Evolutionary conservation across 2,888 invertebrate species (phyloP), one percentile per base, ranked within the genome.

Genomic region (Tineola bisselliella): DNA sequence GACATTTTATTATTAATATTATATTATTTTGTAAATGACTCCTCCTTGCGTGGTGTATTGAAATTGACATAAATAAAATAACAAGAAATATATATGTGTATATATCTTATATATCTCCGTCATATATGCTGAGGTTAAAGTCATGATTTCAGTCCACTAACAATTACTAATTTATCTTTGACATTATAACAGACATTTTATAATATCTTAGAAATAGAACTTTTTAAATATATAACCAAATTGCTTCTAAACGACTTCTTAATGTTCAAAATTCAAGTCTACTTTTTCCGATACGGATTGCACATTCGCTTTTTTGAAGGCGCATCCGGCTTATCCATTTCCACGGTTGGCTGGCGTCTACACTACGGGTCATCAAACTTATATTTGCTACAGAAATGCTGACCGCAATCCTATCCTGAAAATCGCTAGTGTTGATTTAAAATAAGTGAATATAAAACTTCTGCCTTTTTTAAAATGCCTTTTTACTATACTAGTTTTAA

Each of bases 301-400:
- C 63, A 63, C 65, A 61, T 61, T 59, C 62, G 64, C 60, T 64
- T 62, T 63, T 62, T 63, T 62, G 65, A 63, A 30, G 8, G 61
- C 63, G 63, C 65, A 61, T 62, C 60, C 60, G 60, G 62, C 59
- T 64, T 66, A 67, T 67, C 68, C 67, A 66, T 66, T 67, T 65
- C 64, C 66, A 67, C 66, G 65, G 62, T 66, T 60, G 62, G 62
- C 64, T 62, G 66, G 33, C 58, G 58, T 15, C 58, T 58, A 58
- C 58, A 58, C 58, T 15, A 58, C 58, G 58, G 33, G 33, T 25
- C 58, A 58, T 58, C 58, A 19, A 58, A 58, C 58, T 58, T 15
- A 19, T 58, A 58, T 33, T 58, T 33, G 33, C 58, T 58, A 58
- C 58, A 58, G 58, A 33, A 58, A 58, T 58, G 58, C 58, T 58